Conservation (phyloP, 2,797 vertebrate species). For the Manis pentadactyla region DNA sequence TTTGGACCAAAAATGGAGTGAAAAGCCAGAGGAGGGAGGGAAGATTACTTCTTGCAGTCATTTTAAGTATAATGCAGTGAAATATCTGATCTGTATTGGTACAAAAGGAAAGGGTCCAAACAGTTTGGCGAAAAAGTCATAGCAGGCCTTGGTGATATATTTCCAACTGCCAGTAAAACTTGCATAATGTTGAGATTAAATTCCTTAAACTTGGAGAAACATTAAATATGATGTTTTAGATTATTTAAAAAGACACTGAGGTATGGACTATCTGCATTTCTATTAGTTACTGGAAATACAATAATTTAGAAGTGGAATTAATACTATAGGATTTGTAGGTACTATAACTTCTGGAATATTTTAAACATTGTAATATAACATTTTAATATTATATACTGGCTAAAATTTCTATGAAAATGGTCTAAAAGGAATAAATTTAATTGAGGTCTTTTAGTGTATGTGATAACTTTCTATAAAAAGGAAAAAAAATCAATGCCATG, state of each 20-base stretch:
- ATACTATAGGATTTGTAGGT: neutral
- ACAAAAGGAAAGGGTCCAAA: neutral
- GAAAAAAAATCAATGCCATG: neutral
- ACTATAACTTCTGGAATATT: neutral
- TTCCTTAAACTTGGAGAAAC: neutral
- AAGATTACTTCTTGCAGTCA: neutral
- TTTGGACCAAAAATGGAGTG: neutral
- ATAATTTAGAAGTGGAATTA: neutral
- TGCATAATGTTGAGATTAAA: neutral
- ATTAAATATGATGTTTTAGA: neutral
- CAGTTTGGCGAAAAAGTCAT: neutral
- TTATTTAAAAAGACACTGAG: neutral
- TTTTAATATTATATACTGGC: neutral
- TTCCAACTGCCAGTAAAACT: neutral
- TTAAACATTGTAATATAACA: neutral
- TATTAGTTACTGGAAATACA: neutral
- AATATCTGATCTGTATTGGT: neutral
- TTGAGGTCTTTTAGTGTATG: neutral
- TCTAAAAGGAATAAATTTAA: neutral
- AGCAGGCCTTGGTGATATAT: neutral
- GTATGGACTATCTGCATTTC: neutral
- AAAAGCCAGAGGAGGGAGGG: neutral
- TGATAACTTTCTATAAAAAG: neutral
- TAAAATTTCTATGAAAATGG: neutral
- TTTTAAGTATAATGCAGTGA: neutral